These are phyloP conservation scores for Conistra vaccinii DNA, from an alignment of 2,888 invertebrate genomes.

Conservation along the genomic window DNA sequence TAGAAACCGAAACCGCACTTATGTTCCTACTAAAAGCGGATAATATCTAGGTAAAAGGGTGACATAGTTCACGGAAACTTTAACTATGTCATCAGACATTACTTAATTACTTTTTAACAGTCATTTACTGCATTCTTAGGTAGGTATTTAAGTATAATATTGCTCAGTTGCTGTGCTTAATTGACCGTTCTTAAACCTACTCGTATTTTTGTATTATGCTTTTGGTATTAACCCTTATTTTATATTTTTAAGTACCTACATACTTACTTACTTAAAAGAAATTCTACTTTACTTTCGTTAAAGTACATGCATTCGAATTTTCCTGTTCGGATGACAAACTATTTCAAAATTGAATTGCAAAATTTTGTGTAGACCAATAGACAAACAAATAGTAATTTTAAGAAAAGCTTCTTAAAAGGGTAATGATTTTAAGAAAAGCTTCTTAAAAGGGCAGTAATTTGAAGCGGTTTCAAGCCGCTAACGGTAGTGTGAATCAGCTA, in stretches of 20 bases:
- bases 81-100: conserved; percentile 37
- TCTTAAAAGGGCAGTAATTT: conserved; percentile 63
- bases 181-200: background rate
- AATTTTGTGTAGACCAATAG: background rate
- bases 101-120: conserved; percentile 50
- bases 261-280: background rate
- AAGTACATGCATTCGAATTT: background rate
- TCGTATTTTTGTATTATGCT: background rate
- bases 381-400: background rate
- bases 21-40: conserved; percentile 16
- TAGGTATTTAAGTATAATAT: background rate
- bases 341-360: conserved; percentile 5
- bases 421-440: conserved; percentile 57
- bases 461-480: conserved; percentile 55
- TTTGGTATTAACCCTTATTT: background rate
- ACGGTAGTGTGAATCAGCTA: conserved; percentile 69
- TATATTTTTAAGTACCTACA: background rate
- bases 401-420: conserved; percentile 51
- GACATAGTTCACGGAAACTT: conserved; percentile 50
- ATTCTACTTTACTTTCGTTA: background rate
- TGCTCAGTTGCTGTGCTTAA: conserved; percentile 1
- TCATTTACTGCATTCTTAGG: conserved; percentile 35
- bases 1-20: conserved; percentile 56
- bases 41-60: conserved; percentile 59
- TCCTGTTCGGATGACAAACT: background rate